Evolutionary conservation across 2,797 vertebrate species (phyloP), one percentile per base, ranked within the genome.

Genomic region (Pyrocephalus nanus): DNA sequence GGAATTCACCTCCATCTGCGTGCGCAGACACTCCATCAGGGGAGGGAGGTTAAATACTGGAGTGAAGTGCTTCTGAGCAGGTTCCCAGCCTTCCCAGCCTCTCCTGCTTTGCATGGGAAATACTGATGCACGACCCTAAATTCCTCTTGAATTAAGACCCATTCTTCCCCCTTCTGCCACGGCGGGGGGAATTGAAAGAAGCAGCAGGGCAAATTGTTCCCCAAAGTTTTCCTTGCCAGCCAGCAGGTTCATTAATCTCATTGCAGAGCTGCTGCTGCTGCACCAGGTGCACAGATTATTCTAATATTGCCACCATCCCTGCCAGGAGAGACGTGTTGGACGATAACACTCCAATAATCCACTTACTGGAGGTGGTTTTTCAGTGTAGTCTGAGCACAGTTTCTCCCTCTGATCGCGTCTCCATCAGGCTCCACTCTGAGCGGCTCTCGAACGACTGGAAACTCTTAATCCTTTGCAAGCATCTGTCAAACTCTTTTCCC

Each of bases 381-480:
- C 8, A 0, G 25, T 45, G 91, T 9, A 12, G 87, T 71, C 60
- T 74, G 66, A 84, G 65, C 54, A 4, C 50, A 32, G 34, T 66
- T 86, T 84, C 61, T 71, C 58, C 40, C 50, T 90, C 88, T 91
- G 92, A 89, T 90, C 15, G 0, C 3, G 60, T 64, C 74, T 34
- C 85, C 5, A 2, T 15, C 83, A 57, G 67, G 77, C 90, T 54
- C 57, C 34, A 15, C 87, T 90, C 70, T 1, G 78, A 93, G 93
- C 2, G 6, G 34, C 75, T 88, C 93, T 60, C 1, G 75, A 92
- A 91, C 3, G 12, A 48, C 79, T 84, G 96, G 78, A 88, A 96
- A 94, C 75, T 88, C 93, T 60, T 96, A 93, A 96, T 97, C 96
- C 88, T 92, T 61, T 40, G 29, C 88, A 88, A 78, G 76, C 88